A percentile compares a stretch with the other conserved stretches of the same genome.
Conservation (phyloP, 2,113 vertebrate species). For the Danio rerio region DNA sequence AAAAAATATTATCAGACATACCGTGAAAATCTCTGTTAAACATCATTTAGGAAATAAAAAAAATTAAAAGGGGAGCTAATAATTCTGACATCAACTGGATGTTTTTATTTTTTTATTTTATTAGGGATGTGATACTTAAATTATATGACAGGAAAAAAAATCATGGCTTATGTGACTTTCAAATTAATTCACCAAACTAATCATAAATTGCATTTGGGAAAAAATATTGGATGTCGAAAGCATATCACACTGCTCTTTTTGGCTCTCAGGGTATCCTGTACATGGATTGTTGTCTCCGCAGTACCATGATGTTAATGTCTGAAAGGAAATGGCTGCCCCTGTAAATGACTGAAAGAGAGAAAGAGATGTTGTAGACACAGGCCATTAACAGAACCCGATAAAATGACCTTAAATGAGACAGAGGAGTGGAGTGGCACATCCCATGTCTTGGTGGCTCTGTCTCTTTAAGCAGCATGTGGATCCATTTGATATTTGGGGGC, state of each 20-base stretch:
- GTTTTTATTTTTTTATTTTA: too few relatives aligned
- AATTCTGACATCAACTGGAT: too few relatives aligned
- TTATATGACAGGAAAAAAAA: not conserved
- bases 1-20: too few relatives aligned
- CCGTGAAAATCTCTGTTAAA: too few relatives aligned
- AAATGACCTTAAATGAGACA: constrained; percentile 56
- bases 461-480: constrained; percentile 63
- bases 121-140: too few relatives aligned
- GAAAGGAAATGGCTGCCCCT: not conserved
- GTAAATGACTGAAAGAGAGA: not conserved
- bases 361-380: constrained; percentile 38
- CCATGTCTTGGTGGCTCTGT: constrained; percentile 34
- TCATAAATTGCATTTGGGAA: not conserved
- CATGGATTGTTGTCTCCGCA: constrained; percentile 26
- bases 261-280: constrained; percentile 3
- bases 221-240: not conserved
- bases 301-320: constrained; percentile 40
- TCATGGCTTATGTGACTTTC: not conserved
- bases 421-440: constrained; percentile 53
- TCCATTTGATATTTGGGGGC: constrained; percentile 71
- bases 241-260: constrained; percentile 24
- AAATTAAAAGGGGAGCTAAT: too few relatives aligned
- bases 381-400: constrained; percentile 45
- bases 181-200: not conserved
- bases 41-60: too few relatives aligned